Evolutionary conservation across 2,797 vertebrate species (phyloP).

Genomic region (Hydrolagus colliei): DNA sequence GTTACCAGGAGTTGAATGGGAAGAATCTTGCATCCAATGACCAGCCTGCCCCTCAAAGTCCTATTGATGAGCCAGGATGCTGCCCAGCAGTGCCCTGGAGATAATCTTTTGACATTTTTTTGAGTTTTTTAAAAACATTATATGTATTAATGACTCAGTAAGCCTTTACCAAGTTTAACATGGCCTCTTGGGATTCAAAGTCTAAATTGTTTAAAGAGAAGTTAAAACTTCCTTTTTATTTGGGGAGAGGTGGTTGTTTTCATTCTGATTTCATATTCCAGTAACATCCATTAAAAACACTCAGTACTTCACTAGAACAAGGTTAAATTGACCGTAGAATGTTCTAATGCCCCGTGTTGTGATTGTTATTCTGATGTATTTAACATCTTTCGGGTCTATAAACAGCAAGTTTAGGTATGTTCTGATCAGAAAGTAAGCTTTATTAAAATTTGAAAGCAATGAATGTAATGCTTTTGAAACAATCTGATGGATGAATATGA

Average conservation of each 20-base stretch:
- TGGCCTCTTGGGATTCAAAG: not conserved
- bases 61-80: too few relatives aligned
- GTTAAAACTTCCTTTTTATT: not conserved
- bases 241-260: not conserved
- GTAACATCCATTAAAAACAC: not conserved
- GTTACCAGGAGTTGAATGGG: too few relatives aligned
- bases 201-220: constrained; percentile 12
- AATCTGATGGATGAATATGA: too few relatives aligned
- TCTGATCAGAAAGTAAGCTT: not conserved
- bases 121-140: not conserved
- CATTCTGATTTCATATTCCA: not conserved
- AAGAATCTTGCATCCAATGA: too few relatives aligned
- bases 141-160: not conserved
- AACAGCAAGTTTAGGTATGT: constrained; percentile 16
- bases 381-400: not conserved
- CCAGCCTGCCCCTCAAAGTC: too few relatives aligned
- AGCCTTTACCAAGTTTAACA: too few relatives aligned
- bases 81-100: not conserved
- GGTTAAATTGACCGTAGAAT: not conserved
- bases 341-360: not conserved
- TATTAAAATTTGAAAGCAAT: not conserved
- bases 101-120: not conserved
- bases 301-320: not conserved
- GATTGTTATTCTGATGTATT: constrained; percentile 14
- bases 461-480: too few relatives aligned